Base-by-base conservation (phyloP, 2,797 vertebrate genomes). In the Passerculus sandwichensis region DNA sequence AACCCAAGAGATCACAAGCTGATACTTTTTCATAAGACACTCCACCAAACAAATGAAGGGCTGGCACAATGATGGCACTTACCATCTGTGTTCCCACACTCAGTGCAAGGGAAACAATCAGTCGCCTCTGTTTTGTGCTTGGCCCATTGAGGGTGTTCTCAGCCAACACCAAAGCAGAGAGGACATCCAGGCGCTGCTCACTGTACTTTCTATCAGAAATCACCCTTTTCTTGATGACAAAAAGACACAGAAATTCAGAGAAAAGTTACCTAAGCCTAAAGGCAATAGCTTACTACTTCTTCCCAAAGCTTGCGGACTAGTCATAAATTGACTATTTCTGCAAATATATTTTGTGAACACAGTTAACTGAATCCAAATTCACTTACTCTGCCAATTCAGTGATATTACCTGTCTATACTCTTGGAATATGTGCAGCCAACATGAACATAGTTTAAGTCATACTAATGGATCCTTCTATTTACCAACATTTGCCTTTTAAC, bases 121-220 rank as follows among this genome's bases (percentile, higher is more conserved):
- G 98, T 32, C 99, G 98, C 17, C 99, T 98, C 93, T 99, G 99
- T 96, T 98, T 99, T 14, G 99, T 99, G 96, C 99, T 99, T 9
- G 99, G 99, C 60, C 99, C 99, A 40, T 98, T 98, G 11, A 99
- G 98, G 50, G 98, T 98, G 79, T 99, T 99, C 98, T 99, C 99
- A 73, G 99, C 98, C 96, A 99, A 94, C 69, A 99, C 99, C 96
- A 99, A 92, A 51, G 99, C 99, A 27, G 99, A 99, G 26, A 99
- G 98, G 61, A 99, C 99, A 72, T 99, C 99, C 97, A 99, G 98
- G 47, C 99, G 98, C 96, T 99, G 99, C 95, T 99, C 99, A 11
- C 99, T 99, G 95, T 99, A 99, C 97, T 99, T 99, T 97, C 99
- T 99, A 94, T 99, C 99, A 23, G 99, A 99, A 97, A 99, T 98